Percentiles rank a stretch among this genome's conserved stretches.
Conservation (phyloP, 2,888 invertebrate genomes). For the Chymomyza procnemis region DNA sequence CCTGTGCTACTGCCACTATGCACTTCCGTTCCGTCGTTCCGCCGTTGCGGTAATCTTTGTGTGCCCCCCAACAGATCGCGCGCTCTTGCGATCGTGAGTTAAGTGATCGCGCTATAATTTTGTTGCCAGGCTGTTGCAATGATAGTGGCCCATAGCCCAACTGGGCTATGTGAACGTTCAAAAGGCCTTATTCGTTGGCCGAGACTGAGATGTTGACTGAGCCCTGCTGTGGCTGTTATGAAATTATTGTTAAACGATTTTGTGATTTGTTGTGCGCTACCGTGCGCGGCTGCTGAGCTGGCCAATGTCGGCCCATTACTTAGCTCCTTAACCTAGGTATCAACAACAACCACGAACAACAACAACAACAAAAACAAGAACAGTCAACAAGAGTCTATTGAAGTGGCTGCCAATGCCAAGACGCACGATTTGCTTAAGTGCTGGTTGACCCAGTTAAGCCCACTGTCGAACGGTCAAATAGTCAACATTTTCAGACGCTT, state of each 20-base stretch:
- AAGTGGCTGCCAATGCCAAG: constrained; percentile 67
- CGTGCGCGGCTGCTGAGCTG: constrained; percentile 33
- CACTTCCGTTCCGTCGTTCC: constrained; percentile 47
- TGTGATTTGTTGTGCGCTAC: constrained; percentile 71
- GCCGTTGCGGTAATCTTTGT: constrained; percentile 72
- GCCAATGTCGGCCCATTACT: constrained; percentile 47
- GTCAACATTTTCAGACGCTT: neutral
- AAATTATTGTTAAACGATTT: constrained; percentile 75
- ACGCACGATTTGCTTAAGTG: constrained; percentile 72
- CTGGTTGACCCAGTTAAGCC: constrained; percentile 64
- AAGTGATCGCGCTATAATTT: constrained; percentile 79
- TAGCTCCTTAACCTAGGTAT: constrained; percentile 48
- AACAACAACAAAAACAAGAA: constrained; percentile 5
- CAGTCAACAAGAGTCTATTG: constrained; percentile 28
- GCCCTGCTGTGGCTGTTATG: constrained; percentile 49
- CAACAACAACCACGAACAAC: neutral
- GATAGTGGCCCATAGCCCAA: constrained; percentile 40
- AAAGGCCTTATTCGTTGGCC: neutral
- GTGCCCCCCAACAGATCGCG: constrained; percentile 76
- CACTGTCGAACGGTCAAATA: constrained; percentile 16
- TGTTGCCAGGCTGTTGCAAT: constrained; percentile 36
- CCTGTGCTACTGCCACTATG: constrained; percentile 7
- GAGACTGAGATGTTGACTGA: constrained; percentile 10
- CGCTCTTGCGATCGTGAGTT: constrained; percentile 76
- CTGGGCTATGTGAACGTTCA: constrained; percentile 37